Evolutionary conservation across 2,113 vertebrate species (phyloP).

Genomic region (Caracal caracal): DNA sequence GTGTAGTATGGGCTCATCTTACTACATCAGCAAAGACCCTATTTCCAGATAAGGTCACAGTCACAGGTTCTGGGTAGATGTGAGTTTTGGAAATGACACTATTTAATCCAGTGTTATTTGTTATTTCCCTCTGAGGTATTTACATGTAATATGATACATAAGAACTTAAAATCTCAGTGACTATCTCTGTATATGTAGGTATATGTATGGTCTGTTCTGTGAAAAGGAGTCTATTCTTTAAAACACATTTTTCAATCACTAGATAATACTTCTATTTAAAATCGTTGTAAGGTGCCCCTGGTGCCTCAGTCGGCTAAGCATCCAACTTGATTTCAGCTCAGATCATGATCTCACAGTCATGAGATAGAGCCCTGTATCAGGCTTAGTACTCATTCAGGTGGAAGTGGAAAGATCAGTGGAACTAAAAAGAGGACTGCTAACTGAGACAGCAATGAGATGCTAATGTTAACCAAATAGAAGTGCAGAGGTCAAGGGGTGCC

Average conservation of each 20-base stretch:
- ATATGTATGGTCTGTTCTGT: neutral
- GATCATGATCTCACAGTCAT: neutral
- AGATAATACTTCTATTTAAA: constrained; percentile 1
- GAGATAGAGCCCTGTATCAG: neutral
- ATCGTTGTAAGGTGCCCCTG: neutral
- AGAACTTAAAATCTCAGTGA: neutral
- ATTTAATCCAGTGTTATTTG: neutral
- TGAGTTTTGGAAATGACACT: neutral
- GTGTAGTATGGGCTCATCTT: neutral
- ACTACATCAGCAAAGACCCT: neutral
- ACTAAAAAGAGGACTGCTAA: neutral
- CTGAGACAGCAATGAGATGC: neutral
- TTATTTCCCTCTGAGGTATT: neutral
- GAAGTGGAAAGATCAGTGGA: neutral
- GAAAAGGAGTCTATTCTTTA: neutral
- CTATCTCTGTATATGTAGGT: neutral
- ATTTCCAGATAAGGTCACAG: neutral
- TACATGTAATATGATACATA: neutral
- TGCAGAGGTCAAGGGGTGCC: neutral
- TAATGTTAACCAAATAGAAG: neutral
- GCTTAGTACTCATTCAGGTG: neutral
- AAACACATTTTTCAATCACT: neutral
- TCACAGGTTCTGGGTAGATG: neutral
- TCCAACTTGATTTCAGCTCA: neutral
- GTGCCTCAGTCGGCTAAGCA: neutral